Percentiles rank a stretch among this genome's conserved stretches.
Evolutionary conservation across 2,113 vertebrate species (phyloP).

Genomic region (Ardeotis arabs): DNA sequence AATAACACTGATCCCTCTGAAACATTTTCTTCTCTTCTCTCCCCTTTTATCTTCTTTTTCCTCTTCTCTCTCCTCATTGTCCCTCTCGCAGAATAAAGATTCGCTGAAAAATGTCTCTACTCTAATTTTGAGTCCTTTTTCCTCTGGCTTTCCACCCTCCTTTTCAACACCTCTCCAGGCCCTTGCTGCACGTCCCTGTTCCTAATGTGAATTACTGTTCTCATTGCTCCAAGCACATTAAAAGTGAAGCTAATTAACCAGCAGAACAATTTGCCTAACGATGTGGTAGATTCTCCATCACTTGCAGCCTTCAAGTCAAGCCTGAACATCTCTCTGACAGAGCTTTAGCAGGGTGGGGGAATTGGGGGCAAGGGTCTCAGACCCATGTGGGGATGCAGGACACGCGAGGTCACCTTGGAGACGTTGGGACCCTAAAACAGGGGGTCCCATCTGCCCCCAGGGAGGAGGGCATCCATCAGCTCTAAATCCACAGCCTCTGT

Average conservation of each 20-base stretch:
- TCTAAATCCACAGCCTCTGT: background rate
- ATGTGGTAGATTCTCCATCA: constrained; percentile 61
- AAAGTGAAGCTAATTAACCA: constrained; percentile 66
- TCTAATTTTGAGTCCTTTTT: constrained; percentile 28
- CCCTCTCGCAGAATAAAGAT: background rate
- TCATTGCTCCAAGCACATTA: constrained; percentile 62
- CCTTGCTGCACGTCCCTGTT: background rate
- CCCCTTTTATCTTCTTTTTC: background rate
- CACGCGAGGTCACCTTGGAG: background rate
- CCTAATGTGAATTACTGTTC: constrained; percentile 41
- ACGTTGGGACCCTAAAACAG: background rate
- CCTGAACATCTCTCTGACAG: background rate
- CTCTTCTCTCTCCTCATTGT: background rate
- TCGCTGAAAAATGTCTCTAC: constrained; percentile 6
- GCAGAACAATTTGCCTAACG: constrained; percentile 65
- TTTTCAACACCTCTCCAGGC: constrained; percentile 16
- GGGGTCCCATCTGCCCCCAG: background rate
- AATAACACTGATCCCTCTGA: background rate
- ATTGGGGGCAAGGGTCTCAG: accelerated
- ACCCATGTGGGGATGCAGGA: accelerated
- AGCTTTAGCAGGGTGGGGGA: background rate
- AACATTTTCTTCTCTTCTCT: background rate
- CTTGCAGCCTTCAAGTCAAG: constrained; percentile 51
- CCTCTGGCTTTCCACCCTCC: background rate
- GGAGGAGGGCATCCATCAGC: background rate